Conservation (phyloP, 2,113 vertebrate genomes). For the Sinocyclocheilus maitianheensis region DNA sequence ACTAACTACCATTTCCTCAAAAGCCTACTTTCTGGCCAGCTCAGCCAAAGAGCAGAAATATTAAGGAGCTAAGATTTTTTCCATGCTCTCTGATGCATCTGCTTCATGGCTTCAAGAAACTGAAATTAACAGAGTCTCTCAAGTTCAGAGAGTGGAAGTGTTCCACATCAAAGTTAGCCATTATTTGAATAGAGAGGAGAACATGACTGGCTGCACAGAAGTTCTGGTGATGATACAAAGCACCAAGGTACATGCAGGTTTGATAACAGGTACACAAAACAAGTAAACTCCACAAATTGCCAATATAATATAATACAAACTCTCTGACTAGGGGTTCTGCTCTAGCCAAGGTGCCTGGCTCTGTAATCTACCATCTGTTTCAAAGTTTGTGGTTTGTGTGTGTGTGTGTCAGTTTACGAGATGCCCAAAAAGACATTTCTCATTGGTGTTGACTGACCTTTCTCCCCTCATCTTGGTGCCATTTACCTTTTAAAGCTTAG, state of each 20-base stretch:
- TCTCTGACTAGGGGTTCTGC: background rate
- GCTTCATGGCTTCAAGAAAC: slow-evolving; percentile 3
- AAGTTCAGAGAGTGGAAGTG: background rate
- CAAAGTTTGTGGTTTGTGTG: background rate
- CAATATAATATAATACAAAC: background rate
- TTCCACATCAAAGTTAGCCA: background rate
- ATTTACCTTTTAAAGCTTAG: background rate
- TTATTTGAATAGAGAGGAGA: background rate
- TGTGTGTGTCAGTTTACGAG: background rate
- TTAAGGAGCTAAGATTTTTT: slow-evolving; percentile 12
- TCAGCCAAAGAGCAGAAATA: background rate
- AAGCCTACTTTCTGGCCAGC: background rate
- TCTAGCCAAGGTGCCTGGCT: background rate
- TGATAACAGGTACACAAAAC: too few species aligned
- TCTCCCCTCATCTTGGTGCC: background rate
- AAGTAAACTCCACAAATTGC: background rate
- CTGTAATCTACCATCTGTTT: background rate
- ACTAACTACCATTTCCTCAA: slow-evolving; percentile 3
- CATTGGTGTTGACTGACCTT: background rate
- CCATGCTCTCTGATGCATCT: slow-evolving; percentile 8
- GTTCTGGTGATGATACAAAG: background rate
- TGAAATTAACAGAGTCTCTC: background rate
- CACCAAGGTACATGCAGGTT: background rate
- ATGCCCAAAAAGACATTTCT: background rate
- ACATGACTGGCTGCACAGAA: background rate